Evolutionary conservation across 2,113 vertebrate genomes (phyloP).

Genomic region (Saguinus midas): DNA sequence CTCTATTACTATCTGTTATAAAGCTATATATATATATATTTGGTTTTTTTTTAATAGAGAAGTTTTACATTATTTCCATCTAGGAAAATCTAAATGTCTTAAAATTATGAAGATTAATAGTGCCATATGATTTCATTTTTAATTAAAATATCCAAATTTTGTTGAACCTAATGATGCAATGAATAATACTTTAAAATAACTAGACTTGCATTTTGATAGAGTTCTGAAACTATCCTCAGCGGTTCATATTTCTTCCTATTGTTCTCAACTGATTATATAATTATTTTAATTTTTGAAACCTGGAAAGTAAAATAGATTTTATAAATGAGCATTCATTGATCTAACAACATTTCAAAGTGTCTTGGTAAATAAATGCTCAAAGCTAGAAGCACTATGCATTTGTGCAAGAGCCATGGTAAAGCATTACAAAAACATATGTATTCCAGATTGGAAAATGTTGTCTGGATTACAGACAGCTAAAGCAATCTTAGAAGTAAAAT

Average conservation of each 20-base stretch:
- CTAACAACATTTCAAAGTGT: background rate
- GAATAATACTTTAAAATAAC: conserved; percentile 26
- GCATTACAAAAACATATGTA: conserved; percentile 64
- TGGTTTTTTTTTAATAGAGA: background rate
- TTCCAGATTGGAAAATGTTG: conserved; percentile 7
- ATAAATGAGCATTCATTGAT: conserved; percentile 62
- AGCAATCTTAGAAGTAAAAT: background rate
- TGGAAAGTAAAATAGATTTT: conserved; percentile 56
- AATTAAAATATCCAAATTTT: conserved; percentile 35
- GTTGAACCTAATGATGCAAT: background rate
- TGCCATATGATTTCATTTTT: conserved; percentile 15
- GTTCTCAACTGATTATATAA: conserved; percentile 23
- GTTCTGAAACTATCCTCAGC: conserved; percentile 11
- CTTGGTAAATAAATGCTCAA: conserved; percentile 57
- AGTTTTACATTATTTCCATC: conserved; percentile 23
- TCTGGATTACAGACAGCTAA: background rate
- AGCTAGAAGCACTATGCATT: conserved; percentile 34
- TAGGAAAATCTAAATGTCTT: conserved; percentile 46
- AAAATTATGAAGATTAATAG: background rate
- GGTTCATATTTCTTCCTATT: conserved; percentile 23
- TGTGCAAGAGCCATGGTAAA: conserved; percentile 35
- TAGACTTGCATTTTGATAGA: background rate
- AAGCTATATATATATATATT: background rate
- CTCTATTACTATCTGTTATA: background rate
- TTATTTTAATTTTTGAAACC: conserved; percentile 33